phyloP scores from a whole-genome alignment of 2,888 invertebrate genomes.

The Encarsia formosa region DNA sequence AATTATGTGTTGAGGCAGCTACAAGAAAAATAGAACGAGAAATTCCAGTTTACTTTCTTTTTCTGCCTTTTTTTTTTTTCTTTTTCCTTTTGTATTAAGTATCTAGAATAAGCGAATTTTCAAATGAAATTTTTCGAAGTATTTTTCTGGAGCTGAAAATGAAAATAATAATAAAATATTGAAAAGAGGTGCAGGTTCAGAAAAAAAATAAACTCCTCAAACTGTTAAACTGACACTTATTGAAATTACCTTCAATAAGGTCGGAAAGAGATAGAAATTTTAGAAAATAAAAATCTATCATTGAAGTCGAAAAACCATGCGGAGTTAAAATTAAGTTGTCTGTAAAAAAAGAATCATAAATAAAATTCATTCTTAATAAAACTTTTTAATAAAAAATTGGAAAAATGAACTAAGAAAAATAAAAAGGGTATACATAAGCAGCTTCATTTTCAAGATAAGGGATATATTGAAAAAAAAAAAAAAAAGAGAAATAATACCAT shows the following conservation, averaged over 20 bases:
- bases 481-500: slow-evolving; percentile 33
- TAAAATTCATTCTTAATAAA: neutral
- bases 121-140: no score
- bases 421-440: neutral
- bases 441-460: neutral
- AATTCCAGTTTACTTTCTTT: no score
- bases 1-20: no score
- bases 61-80: no score
- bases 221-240: slow-evolving; percentile 5
- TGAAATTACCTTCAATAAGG: slow-evolving; percentile 26
- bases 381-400: neutral
- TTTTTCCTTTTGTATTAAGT: no score
- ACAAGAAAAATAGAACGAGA: no score
- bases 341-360: slow-evolving; percentile 17
- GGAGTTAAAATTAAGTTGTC: slow-evolving; percentile 23
- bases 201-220: neutral
- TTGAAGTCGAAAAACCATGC: slow-evolving; percentile 24
- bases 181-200: neutral
- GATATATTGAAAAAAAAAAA: neutral
- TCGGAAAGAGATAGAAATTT: slow-evolving; percentile 24
- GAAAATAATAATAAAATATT: no score
- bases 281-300: slow-evolving; percentile 26
- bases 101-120: no score
- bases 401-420: neutral
- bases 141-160: no score